phyloP scores from a whole-genome alignment of 2,797 vertebrate species.

The Sebastes iracundus region DNA sequence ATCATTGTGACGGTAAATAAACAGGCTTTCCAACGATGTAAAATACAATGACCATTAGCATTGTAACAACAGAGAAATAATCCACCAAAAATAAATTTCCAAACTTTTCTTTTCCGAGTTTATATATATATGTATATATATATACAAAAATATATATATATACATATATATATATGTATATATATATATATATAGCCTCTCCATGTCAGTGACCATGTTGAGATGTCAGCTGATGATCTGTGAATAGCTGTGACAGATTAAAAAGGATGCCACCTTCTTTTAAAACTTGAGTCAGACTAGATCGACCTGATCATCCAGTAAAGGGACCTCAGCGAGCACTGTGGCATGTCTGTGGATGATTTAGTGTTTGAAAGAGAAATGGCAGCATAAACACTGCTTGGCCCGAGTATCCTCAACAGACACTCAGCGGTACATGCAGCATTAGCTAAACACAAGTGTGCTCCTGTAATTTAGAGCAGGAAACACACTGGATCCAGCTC shows the following conservation, averaged over 20 bases:
- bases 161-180: no score
- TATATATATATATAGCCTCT: no score
- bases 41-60: no score
- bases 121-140: no score
- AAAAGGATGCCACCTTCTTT: slow-evolving; percentile 3
- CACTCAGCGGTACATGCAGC: neutral
- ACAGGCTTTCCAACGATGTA: no score
- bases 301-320: slow-evolving; percentile 3
- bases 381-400: neutral
- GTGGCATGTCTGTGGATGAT: neutral
- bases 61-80: no score
- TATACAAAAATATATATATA: no score
- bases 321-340: neutral
- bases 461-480: neutral
- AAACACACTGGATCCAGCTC: neutral
- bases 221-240: slow-evolving; percentile 23
- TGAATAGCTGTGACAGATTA: slow-evolving; percentile 6
- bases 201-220: neutral
- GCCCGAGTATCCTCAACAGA: neutral
- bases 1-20: no score
- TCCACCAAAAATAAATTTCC: no score
- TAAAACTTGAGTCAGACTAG: neutral
- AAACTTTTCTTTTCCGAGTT: no score
- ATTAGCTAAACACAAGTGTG: neutral
- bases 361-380: neutral